Evolutionary conservation across 2,797 vertebrate genomes (phyloP).

Genomic region (Melanotaenia boesemani): DNA sequence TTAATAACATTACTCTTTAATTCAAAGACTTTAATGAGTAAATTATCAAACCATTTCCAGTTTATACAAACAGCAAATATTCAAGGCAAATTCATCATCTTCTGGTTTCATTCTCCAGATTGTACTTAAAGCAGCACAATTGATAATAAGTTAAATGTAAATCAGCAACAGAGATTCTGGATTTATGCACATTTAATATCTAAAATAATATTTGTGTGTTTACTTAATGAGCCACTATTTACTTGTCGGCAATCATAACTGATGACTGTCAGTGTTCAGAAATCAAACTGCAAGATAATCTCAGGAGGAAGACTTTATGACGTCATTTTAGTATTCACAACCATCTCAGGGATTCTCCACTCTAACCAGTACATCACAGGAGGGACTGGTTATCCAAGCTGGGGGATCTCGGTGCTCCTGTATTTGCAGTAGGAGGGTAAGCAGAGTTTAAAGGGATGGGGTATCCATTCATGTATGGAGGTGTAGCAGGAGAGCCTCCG

Average conservation of each 20-base stretch:
- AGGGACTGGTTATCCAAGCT: conserved; percentile 7
- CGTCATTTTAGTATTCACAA: not conserved
- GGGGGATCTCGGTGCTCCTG: conserved; percentile 6
- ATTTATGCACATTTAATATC: not conserved
- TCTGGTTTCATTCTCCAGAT: conserved; percentile 1
- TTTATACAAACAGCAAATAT: not conserved
- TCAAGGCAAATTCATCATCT: not conserved
- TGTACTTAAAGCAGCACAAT: not conserved
- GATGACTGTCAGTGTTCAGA: not conserved
- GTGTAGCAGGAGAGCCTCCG: not conserved
- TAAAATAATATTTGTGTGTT: not conserved
- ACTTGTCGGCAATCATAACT: not conserved
- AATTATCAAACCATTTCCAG: not conserved
- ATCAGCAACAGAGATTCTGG: not conserved
- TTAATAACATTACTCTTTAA: not conserved
- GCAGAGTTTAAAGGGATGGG: conserved; percentile 8
- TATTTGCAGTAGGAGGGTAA: not conserved
- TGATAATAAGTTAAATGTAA: not conserved
- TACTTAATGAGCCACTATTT: not conserved
- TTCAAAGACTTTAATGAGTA: not conserved
- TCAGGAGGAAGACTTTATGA: not conserved
- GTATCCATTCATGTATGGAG: not conserved
- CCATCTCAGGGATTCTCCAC: not conserved
- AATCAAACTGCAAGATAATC: not conserved
- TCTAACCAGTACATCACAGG: conserved; percentile 17